These are phyloP conservation scores for Brachionus calyciflorus DNA, from an alignment of 1,140 invertebrate species.

Conservation along the genomic window DNA sequence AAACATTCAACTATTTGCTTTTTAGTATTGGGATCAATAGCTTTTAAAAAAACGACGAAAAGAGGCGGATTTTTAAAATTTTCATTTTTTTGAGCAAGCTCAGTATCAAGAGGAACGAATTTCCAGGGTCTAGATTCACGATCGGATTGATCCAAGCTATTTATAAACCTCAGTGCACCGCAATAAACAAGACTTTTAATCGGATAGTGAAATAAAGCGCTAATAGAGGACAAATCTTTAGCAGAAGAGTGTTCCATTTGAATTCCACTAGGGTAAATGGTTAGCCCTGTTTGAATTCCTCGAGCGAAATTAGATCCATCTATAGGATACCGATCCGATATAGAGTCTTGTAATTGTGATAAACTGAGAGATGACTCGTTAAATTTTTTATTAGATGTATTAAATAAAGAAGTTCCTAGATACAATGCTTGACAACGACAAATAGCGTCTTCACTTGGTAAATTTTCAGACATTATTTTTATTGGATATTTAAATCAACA, in stretches of 20 bases:
- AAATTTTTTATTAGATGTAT: constrained; percentile 20
- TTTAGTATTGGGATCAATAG: constrained; percentile 30
- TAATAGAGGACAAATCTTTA: background rate
- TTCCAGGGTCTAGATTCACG: background rate
- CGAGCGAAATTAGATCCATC: constrained; percentile 41
- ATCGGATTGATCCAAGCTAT: background rate
- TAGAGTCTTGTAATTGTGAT: constrained; percentile 22
- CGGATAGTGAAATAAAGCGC: constrained; percentile 42
- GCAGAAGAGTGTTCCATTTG: constrained; percentile 35
- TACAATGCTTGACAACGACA: constrained; percentile 31
- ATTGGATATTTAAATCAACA: no score
- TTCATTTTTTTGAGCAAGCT: constrained; percentile 26
- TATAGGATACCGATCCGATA: constrained; percentile 21
- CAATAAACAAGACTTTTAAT: constrained; percentile 43
- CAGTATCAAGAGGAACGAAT: constrained; percentile 42
- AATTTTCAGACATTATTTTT: background rate
- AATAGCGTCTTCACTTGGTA: constrained; percentile 32
- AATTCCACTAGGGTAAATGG: constrained; percentile 30
- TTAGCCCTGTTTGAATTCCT: constrained; percentile 40
- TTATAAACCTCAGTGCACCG: constrained; percentile 30
- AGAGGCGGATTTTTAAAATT: constrained; percentile 29
- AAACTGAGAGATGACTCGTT: constrained; percentile 31
- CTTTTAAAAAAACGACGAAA: constrained; percentile 33
- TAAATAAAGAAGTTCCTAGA: constrained; percentile 37
- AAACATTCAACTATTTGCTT: constrained; percentile 34